Base-by-base conservation (phyloP, 2,888 invertebrate genomes). In the Catocala sponsa region DNA sequence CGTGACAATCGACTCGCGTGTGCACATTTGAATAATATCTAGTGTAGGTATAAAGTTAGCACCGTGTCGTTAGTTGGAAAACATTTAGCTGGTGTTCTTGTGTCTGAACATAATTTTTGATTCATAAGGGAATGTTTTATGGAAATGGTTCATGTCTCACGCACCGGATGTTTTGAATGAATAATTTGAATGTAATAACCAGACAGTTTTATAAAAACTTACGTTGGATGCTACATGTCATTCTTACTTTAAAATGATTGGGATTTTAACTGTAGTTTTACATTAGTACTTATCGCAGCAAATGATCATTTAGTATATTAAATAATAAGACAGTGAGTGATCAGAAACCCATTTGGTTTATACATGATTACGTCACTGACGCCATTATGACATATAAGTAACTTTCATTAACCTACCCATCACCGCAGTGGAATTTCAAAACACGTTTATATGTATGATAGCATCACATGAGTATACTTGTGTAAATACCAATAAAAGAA, bases 401-500 rank as follows among this genome's bases (percentile, higher is more conserved):
- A 70, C 63, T 68, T 70, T 74, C 51, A 58, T 70, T 59, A 64
- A 48, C 12, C 44, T 59, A 59, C 62, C 59, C 63, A 74, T 75
- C 74, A 76, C 50, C 49, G 56, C 53, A 42, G 63, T 58, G 64
- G 67, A 69, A 68, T 72, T 72, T 72, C 35, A 55, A 66, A 76
- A 73, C 66, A 68, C 65, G 61, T 69, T 68, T 65, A 52, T 41
- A 48, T 38, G 51, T 41, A 48, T 38, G 87, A 88, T 88, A 87
- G 53, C 71, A 78, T 78, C 79, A 75, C 76, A 78, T 66, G 79
- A 65, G 77, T 82, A 81, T 82, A 82, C 83, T 79, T 80, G 85
- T 87, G 91, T 92, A 92, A 92, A 92, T 90, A 92, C 86, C 89
- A 90, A 91, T 92, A 91, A 88, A 89, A 86, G 84, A 89, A 88